A percentile compares a stretch with the other conserved stretches of the same genome.
Evolutionary conservation across 2,797 vertebrate species (phyloP).

Genomic region (Triplophysa bombifrons): DNA sequence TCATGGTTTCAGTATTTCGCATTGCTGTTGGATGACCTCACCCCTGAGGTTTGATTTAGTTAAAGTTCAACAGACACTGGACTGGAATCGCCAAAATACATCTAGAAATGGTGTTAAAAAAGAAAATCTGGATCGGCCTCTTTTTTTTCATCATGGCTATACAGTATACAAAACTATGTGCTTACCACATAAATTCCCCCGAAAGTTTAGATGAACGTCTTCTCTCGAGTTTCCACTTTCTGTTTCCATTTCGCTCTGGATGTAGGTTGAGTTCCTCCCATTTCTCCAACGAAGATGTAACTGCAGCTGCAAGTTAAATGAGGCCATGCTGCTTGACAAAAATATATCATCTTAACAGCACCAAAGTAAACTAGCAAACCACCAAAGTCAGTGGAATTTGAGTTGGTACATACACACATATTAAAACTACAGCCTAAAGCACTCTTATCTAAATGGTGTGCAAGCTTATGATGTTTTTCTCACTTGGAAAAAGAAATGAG

Average conservation of each 20-base stretch:
- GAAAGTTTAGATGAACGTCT: constrained; percentile 89
- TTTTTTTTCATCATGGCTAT: no score
- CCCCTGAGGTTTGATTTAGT: no score
- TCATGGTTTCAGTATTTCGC: no score
- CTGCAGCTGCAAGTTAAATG: constrained; percentile 68
- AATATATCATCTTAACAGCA: constrained; percentile 8
- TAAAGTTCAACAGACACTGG: no score
- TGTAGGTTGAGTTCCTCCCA: constrained; percentile 92
- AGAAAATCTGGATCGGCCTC: no score
- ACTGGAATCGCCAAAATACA: no score
- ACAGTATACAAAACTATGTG: neutral
- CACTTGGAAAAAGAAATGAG: neutral
- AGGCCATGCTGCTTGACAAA: constrained; percentile 22
- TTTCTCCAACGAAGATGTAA: constrained; percentile 90
- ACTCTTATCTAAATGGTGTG: neutral
- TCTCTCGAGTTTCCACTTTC: constrained; percentile 86
- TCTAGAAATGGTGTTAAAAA: no score
- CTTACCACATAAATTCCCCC: constrained; percentile 93
- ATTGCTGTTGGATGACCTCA: no score
- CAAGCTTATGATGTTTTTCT: neutral
- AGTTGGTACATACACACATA: neutral
- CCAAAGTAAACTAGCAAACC: constrained; percentile 5
- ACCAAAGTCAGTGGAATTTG: neutral
- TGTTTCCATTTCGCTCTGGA: constrained; percentile 83
- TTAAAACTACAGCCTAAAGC: neutral